These are phyloP conservation scores for Esperia sulphurella DNA, from an alignment of 2,888 invertebrate species.

Conservation along the genomic window DNA sequence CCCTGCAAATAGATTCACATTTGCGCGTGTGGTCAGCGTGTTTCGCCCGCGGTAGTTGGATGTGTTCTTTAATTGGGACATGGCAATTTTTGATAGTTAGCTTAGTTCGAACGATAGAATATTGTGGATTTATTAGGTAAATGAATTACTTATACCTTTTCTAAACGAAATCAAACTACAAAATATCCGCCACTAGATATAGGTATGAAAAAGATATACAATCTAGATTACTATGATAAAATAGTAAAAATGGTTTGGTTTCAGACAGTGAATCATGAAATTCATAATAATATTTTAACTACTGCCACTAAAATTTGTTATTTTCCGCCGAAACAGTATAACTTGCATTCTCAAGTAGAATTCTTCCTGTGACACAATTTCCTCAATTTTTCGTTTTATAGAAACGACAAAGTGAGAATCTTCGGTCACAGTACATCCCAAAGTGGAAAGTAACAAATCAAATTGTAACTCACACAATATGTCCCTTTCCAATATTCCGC, in stretches of 20 bases:
- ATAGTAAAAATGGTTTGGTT: no score
- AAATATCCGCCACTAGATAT: no score
- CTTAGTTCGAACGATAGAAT: neutral
- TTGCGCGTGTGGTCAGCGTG: constrained; percentile 22
- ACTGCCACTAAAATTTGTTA: no score
- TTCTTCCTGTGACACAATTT: neutral
- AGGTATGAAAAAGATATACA: no score
- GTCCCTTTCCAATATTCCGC: constrained; percentile 5
- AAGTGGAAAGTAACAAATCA: constrained; percentile 8
- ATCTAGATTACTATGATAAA: no score
- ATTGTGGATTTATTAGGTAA: no score
- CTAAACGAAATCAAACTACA: no score
- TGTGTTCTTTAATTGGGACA: constrained; percentile 8
- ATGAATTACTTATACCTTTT: no score
- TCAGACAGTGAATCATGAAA: no score
- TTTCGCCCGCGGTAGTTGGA: constrained; percentile 20
- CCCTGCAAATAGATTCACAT: constrained; percentile 32
- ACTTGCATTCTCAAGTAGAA: neutral
- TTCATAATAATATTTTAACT: no score
- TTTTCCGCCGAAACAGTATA: no score
- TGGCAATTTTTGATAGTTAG: neutral
- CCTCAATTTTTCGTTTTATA: neutral
- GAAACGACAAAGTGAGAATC: neutral
- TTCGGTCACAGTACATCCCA: neutral
- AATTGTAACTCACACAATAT: constrained; percentile 5